phyloP scores from a whole-genome alignment of 2,888 invertebrate genomes.

The Latrodectus hesperus region DNA sequence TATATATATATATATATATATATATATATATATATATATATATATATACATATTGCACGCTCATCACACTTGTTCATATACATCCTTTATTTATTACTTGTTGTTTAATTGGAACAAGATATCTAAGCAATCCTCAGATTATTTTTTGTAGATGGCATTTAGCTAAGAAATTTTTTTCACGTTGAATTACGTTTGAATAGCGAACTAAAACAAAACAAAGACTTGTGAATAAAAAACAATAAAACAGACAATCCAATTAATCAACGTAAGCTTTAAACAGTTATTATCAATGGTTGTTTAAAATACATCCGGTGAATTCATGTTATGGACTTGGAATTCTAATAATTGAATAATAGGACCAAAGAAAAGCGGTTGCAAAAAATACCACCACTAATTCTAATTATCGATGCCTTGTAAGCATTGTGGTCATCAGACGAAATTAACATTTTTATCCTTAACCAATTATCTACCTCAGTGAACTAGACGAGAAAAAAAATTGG shows the following conservation, averaged over 20 bases:
- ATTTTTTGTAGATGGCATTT: no score
- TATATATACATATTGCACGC: no score
- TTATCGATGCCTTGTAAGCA: conserved; percentile 40
- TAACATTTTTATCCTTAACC: conserved; percentile 6
- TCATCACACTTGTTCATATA: no score
- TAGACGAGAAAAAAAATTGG: conserved; percentile 35
- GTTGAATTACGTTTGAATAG: background rate
- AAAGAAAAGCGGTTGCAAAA: background rate
- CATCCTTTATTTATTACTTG: no score
- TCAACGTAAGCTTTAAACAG: background rate
- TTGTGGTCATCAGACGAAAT: conserved; percentile 32
- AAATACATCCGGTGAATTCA: background rate
- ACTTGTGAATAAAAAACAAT: background rate
- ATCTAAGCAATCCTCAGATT: no score
- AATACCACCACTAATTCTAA: conserved; percentile 4
- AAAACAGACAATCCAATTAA: conserved; percentile 19
- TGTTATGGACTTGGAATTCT: background rate
- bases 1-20: no score
- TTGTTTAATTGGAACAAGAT: no score
- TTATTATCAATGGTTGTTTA: background rate
- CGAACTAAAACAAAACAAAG: background rate
- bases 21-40: no score
- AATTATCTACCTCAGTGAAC: conserved; percentile 13
- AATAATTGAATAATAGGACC: background rate
- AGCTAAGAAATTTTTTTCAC: background rate